Conservation (phyloP, 1,140 invertebrate species). For the Schlechtendalia chinensis region DNA sequence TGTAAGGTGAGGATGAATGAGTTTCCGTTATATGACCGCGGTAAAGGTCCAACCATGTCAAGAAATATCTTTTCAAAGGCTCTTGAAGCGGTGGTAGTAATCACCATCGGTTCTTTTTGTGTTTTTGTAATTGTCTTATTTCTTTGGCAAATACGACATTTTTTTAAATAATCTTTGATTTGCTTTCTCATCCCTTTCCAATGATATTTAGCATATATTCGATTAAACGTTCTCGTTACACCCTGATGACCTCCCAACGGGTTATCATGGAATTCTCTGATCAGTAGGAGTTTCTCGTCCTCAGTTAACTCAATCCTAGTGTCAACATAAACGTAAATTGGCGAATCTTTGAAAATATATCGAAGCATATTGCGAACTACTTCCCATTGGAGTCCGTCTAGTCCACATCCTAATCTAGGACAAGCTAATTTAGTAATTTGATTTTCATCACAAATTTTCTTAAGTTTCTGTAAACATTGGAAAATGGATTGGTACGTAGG, state of each 20-base stretch:
- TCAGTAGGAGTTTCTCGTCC: not conserved
- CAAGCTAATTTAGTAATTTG: not conserved
- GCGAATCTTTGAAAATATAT: not conserved
- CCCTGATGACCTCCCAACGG: conserved; percentile 37
- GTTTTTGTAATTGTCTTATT: conserved; percentile 48
- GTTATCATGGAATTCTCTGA: conserved; percentile 43
- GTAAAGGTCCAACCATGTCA: not conserved
- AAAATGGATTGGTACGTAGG: not conserved
- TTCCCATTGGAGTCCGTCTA: conserved; percentile 3
- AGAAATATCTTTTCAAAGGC: conserved; percentile 23
- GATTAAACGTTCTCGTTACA: conserved; percentile 19
- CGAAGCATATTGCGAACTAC: not conserved
- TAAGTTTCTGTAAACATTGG: not conserved
- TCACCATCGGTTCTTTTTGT: conserved; percentile 21
- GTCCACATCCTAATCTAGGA: not conserved
- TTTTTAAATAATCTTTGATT: conserved; percentile 47
- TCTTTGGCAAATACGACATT: conserved; percentile 49
- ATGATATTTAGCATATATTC: not conserved
- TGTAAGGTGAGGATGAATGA: not conserved
- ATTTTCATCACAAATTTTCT: not conserved
- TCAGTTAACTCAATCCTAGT: not conserved
- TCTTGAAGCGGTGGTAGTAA: conserved; percentile 4
- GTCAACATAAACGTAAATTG: not conserved
- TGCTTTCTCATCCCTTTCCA: conserved; percentile 50
- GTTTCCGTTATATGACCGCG: conserved; percentile 5